Evolutionary conservation across 1,140 invertebrate species (phyloP).

Genomic region (Battus philenor): DNA sequence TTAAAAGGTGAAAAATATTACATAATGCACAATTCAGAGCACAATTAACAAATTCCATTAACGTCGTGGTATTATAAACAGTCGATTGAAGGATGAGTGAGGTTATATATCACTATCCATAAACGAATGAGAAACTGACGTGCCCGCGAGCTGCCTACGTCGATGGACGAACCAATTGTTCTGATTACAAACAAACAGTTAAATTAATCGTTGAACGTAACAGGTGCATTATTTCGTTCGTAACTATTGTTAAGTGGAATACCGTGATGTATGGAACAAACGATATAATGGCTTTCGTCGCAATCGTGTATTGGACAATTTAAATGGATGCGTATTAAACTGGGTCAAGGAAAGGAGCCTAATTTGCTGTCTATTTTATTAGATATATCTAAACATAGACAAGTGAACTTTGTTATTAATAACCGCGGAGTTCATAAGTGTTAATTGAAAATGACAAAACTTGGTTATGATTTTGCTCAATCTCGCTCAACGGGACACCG

Average conservation of each 20-base stretch:
- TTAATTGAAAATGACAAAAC: too few relatives aligned
- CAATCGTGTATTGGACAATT: constrained; percentile 13
- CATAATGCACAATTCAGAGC: not conserved
- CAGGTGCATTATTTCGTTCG: constrained; percentile 9
- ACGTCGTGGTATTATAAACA: not conserved
- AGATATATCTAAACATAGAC: constrained; percentile 7
- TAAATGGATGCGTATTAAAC: constrained; percentile 14
- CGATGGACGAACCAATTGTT: not conserved
- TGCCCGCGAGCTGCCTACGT: constrained; percentile 1
- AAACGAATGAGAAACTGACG: too few relatives aligned
- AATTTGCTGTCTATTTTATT: constrained; percentile 13
- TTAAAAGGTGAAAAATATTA: not conserved
- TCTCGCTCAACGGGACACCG: too few relatives aligned
- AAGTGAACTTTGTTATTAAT: constrained; percentile 6
- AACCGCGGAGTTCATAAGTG: too few relatives aligned
- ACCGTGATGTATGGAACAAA: constrained; percentile 8
- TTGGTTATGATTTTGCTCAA: too few relatives aligned
- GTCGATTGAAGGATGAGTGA: constrained; percentile 6
- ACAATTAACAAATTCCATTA: not conserved
- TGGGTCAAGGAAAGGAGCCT: constrained; percentile 13
- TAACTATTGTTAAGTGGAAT: constrained; percentile 10
- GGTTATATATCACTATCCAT: too few relatives aligned
- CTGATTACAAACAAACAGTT: not conserved
- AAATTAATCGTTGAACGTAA: constrained; percentile 1
- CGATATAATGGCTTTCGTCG: constrained; percentile 9